Evolutionary conservation across 2,888 invertebrate species (phyloP).

Genomic region (Brenthis daphne): DNA sequence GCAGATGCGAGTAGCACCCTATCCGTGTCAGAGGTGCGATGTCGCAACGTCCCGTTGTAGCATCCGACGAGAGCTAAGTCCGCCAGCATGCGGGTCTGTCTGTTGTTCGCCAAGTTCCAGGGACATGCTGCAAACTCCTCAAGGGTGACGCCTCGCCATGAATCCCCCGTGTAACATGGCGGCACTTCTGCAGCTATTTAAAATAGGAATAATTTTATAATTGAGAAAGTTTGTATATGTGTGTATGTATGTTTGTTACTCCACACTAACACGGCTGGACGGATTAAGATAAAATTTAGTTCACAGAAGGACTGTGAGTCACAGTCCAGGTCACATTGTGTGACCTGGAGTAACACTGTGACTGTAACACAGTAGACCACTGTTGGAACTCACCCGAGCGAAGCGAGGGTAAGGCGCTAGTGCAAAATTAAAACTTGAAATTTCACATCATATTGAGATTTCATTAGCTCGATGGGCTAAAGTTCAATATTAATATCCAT

Average conservation of each 20-base stretch:
- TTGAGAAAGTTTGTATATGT: neutral
- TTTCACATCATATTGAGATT: too few species aligned
- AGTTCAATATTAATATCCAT: too few species aligned
- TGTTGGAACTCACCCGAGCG: too few species aligned
- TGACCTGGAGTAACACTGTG: too few species aligned
- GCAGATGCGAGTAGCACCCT: conserved; percentile 96
- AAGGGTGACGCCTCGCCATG: conserved; percentile 94
- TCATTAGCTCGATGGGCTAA: too few species aligned
- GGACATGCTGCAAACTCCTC: conserved; percentile 95
- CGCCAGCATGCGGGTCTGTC: conserved; percentile 98
- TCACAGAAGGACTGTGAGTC: neutral
- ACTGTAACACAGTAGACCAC: too few species aligned
- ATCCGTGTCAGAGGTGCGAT: conserved; percentile 86
- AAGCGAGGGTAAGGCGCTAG: too few species aligned
- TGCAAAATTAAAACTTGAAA: neutral
- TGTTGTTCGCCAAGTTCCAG: conserved; percentile 96
- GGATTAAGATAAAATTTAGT: neutral
- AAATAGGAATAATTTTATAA: neutral
- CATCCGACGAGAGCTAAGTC: conserved; percentile 97
- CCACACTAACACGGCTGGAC: too few species aligned
- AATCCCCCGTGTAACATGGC: conserved; percentile 88
- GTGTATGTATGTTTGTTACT: too few species aligned
- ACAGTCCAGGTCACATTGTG: too few species aligned
- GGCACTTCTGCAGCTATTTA: conserved; percentile 80
- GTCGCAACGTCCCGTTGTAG: conserved; percentile 92